Evolutionary conservation across 2,797 vertebrate species (phyloP).

Genomic region (Anabas testudineus): DNA sequence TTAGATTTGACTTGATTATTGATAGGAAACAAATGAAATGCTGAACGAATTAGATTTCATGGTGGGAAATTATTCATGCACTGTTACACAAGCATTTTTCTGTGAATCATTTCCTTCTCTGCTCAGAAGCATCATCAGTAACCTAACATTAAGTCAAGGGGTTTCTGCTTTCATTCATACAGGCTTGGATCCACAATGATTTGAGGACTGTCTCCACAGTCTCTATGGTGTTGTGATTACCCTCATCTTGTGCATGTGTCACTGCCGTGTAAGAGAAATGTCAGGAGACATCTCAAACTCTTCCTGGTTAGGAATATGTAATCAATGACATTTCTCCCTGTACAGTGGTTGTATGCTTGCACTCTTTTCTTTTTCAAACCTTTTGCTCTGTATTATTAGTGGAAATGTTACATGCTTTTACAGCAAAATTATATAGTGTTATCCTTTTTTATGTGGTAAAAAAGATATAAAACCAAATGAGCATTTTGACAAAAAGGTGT

Average conservation of each 20-base stretch:
- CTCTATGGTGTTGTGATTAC: slow-evolving; percentile 18
- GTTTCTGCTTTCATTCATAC: slow-evolving; percentile 24
- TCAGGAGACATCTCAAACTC: slow-evolving; percentile 12
- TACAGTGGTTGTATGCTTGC: not conserved
- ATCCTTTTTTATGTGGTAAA: not conserved
- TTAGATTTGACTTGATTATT: slow-evolving; percentile 21
- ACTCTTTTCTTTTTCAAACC: slow-evolving; percentile 3
- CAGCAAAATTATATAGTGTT: not conserved
- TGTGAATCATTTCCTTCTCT: not conserved
- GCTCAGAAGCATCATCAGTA: slow-evolving; percentile 6
- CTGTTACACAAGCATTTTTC: slow-evolving; percentile 8
- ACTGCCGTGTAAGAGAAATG: slow-evolving; percentile 2
- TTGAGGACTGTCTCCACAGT: slow-evolving; percentile 9
- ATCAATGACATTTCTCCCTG: slow-evolving; percentile 4
- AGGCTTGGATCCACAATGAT: slow-evolving; percentile 9
- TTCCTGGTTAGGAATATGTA: slow-evolving; percentile 5
- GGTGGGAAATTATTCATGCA: slow-evolving; percentile 8
- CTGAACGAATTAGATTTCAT: slow-evolving; percentile 6
- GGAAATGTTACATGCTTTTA: not conserved
- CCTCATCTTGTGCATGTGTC: slow-evolving; percentile 14
- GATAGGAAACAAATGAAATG: slow-evolving; percentile 20
- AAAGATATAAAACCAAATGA: not conserved
- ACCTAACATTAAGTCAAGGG: slow-evolving; percentile 2
- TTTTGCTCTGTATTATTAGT: not conserved
- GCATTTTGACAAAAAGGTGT: not conserved